These are phyloP conservation scores for Psittacara wagleri DNA, from an alignment of 2,113 vertebrate species.

Conservation along the genomic window DNA sequence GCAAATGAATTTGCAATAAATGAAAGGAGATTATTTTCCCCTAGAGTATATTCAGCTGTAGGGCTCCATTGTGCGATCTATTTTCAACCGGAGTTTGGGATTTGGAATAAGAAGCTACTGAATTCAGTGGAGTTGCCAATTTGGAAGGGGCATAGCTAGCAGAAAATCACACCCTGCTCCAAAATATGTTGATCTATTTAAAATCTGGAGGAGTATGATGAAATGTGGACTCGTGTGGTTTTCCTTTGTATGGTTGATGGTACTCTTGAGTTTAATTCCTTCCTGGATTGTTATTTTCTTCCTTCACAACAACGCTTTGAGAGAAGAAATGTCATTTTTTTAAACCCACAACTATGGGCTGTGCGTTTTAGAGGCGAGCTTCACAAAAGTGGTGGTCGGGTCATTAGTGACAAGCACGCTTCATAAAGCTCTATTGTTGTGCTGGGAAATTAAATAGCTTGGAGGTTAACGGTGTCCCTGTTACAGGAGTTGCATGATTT, in stretches of 20 bases:
- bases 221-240: conserved; percentile 40
- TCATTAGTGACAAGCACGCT: not conserved
- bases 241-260: conserved; percentile 54
- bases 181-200: conserved; percentile 49
- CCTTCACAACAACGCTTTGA: not conserved
- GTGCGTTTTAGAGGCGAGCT: not conserved
- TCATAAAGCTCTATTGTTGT: not conserved
- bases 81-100: conserved; percentile 34
- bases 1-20: conserved; percentile 48
- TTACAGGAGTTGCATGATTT: not conserved
- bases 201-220: conserved; percentile 40
- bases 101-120: conserved; percentile 11
- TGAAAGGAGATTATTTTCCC: conserved; percentile 36
- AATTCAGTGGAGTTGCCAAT: conserved; percentile 27
- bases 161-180: conserved; percentile 40
- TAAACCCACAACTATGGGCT: not conserved
- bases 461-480: not conserved
- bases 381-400: not conserved
- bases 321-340: not conserved
- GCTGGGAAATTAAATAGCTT: not conserved
- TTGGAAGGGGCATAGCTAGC: conserved; percentile 36
- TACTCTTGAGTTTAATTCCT: not conserved
- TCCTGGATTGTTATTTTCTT: not conserved
- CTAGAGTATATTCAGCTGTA: conserved; percentile 46
- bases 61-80: conserved; percentile 30